A percentile compares a stretch with the other conserved stretches of the same genome.
Conservation (phyloP, 2,797 vertebrate species). For the Chromis chromis region DNA sequence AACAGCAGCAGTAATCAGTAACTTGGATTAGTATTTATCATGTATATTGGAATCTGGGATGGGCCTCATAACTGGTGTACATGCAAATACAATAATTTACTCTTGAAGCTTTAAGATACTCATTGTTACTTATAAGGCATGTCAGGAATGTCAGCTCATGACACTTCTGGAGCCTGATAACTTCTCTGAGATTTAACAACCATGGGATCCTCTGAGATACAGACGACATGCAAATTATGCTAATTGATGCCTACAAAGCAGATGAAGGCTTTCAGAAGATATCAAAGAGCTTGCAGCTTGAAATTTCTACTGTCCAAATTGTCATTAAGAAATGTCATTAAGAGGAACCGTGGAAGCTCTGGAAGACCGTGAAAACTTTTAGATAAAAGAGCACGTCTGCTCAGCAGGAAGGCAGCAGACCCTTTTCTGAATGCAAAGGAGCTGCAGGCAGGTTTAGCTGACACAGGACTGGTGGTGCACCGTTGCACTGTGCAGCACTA, state of each 20-base stretch:
- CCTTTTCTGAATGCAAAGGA: neutral
- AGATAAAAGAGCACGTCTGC: neutral
- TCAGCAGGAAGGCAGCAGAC: neutral
- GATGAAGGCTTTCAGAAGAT: neutral
- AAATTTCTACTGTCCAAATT: neutral
- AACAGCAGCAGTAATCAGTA: too few species aligned
- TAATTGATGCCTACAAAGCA: neutral
- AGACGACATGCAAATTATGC: neutral
- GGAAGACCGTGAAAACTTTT: neutral
- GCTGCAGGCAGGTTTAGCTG: neutral
- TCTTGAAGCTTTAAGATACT: neutral
- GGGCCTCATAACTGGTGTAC: too few species aligned
- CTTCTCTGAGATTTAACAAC: neutral
- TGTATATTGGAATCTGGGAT: too few species aligned
- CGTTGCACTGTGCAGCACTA: too few species aligned
- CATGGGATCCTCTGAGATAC: neutral
- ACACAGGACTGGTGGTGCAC: neutral
- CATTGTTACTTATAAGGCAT: neutral
- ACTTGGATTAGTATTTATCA: too few species aligned
- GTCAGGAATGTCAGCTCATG: neutral
- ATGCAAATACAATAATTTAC: neutral
- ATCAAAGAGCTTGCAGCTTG: neutral
- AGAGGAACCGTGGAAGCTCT: neutral
- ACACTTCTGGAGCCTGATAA: neutral
- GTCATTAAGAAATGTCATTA: neutral